A percentile compares a stretch with the other conserved stretches of the same genome.
These are phyloP conservation scores for Atta colombica DNA, from an alignment of 1,140 invertebrate species.

Conservation along the genomic window DNA sequence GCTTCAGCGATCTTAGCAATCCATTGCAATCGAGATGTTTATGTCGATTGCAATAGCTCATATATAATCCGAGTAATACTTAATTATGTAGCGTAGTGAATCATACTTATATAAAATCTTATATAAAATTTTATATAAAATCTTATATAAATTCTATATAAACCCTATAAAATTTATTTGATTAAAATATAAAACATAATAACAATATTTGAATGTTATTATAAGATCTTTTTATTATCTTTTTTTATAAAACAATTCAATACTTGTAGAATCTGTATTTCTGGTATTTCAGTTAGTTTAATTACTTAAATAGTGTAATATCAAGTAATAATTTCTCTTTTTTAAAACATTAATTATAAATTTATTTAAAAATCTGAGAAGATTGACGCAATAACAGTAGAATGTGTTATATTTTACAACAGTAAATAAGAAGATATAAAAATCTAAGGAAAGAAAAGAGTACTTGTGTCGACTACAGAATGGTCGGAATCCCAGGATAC, in stretches of 20 bases:
- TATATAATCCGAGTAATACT: neutral
- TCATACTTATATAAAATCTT: neutral
- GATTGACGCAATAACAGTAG: neutral
- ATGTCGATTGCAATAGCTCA: neutral
- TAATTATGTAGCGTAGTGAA: slow-evolving; percentile 8
- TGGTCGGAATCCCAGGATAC: slow-evolving; percentile 12
- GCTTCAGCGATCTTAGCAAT: slow-evolving; percentile 44
- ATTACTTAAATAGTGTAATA: neutral
- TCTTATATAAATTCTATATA: neutral
- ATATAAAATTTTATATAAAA: neutral
- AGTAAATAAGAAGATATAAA: slow-evolving; percentile 22
- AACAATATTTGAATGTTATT: neutral
- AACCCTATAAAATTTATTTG: slow-evolving; percentile 4
- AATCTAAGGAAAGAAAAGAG: slow-evolving; percentile 20
- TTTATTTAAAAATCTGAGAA: neutral
- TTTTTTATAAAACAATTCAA: slow-evolving; percentile 11
- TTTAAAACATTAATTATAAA: neutral
- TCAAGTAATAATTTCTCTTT: neutral
- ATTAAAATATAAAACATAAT: neutral
- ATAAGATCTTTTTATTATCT: neutral
- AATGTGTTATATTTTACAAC: neutral
- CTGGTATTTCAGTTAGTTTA: neutral
- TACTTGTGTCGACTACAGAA: slow-evolving; percentile 13
- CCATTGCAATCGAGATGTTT: neutral
- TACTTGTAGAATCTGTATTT: neutral